Evolutionary conservation across 2,113 vertebrate genomes (phyloP).

Genomic region (Trachemys scripta): DNA sequence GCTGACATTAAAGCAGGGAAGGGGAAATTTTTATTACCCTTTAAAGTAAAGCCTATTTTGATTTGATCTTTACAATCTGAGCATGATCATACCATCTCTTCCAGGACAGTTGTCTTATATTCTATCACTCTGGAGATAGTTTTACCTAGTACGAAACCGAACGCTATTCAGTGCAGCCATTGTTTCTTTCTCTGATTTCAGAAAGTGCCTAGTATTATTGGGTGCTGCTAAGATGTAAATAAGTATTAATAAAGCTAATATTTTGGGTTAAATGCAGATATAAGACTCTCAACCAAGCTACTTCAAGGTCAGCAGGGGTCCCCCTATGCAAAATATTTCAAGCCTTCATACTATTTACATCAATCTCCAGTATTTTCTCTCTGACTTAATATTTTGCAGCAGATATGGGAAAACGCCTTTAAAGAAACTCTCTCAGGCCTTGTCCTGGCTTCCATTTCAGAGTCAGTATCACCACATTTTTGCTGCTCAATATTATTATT

Average conservation of each 20-base stretch:
- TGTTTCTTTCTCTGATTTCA: neutral
- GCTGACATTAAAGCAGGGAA: neutral
- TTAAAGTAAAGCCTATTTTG: constrained; percentile 5
- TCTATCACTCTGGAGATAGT: no score
- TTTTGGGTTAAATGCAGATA: neutral
- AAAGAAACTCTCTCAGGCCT: neutral
- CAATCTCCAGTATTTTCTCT: neutral
- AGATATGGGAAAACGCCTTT: neutral
- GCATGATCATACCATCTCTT: neutral
- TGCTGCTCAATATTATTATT: neutral
- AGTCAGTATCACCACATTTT: neutral
- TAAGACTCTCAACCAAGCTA: neutral
- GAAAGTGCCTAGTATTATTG: neutral
- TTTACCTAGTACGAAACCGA: no score
- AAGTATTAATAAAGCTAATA: neutral
- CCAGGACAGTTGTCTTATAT: neutral
- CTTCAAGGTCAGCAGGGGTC: neutral
- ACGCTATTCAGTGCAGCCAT: no score
- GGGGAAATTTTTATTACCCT: neutral
- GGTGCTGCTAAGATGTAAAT: neutral
- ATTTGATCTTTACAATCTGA: neutral
- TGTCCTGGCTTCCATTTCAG: neutral
- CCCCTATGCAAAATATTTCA: neutral
- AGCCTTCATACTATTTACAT: neutral
- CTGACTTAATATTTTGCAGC: neutral